Base-by-base conservation (phyloP, 2,113 vertebrate genomes). In the Orientallactaga bullata region DNA sequence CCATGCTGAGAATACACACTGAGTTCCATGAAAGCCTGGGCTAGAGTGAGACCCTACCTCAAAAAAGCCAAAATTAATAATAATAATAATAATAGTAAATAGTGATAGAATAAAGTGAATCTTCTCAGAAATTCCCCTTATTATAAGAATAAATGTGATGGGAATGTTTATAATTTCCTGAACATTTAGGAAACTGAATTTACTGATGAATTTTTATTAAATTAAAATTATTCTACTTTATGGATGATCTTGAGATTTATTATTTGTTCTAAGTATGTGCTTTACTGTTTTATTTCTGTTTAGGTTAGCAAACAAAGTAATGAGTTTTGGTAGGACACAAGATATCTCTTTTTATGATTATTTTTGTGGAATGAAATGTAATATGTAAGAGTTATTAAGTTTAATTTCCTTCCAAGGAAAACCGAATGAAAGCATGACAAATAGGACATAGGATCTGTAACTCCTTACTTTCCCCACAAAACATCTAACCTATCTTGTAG, bases 391-490 rank as follows among this genome's bases (percentile, higher is more conserved):
- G 16, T 16, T 35, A 61, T 20, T 7, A 39, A 71, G 23, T 9
- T 74, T 88, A 47, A 47, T 47, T 47, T 88, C 17, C 63, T 82
- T 81, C 23, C 65, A 12, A 89, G 11, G 47, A 84, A 90, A 63
- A n/a, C 11, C 79, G 42, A 92, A 79, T 74, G 72, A 77, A 94
- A 71, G 12, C 11, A 0, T 85, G 37, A 17, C 16, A 32, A 72
- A 80, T 37, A 0, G 82, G 37, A 17, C 21, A 32, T 60, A 80
- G n/a, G 58, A 91, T 21, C 65, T 32, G 24, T 2, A 55, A 35
- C 65, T 66, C 3, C 39, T 87, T 68, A n/a, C 32, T 63, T 93
- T 91, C 37, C 51, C 85, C 37, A 81, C 81, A 8, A 91, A 63
- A 81, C 17, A 91, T 42, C 37, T 55, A 69, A 61, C 10, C 60